A percentile compares a stretch with the other conserved stretches of the same genome.
Conservation (phyloP, 2,113 vertebrate genomes). For the Dasyurus viverrinus region DNA sequence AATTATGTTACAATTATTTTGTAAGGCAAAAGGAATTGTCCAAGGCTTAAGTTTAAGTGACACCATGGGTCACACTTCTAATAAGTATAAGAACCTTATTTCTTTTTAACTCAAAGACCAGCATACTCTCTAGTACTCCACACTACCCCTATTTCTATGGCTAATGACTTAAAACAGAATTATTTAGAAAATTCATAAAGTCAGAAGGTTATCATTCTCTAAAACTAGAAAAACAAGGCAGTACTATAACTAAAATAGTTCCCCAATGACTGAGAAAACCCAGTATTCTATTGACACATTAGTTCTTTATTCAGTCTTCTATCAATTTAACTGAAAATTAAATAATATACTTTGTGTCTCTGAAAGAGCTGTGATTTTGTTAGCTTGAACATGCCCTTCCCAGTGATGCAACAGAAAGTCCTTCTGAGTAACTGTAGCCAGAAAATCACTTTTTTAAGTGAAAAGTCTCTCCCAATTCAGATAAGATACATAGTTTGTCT, state of each 20-base stretch:
- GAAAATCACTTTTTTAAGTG: no score
- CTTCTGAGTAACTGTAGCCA: no score
- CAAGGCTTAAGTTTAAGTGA: no score
- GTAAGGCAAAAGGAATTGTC: no score
- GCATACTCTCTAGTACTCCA: background rate
- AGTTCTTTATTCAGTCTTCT: constrained; percentile 29
- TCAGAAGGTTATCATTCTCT: background rate
- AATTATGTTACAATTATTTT: no score
- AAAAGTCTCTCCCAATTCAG: no score
- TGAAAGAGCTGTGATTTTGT: no score
- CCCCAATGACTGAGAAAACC: constrained; percentile 28
- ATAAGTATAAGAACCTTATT: background rate
- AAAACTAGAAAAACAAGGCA: constrained; percentile 9
- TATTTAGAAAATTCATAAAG: constrained; percentile 22
- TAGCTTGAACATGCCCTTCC: no score
- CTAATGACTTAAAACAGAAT: constrained; percentile 24
- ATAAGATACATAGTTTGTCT: no score
- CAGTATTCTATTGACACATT: constrained; percentile 4
- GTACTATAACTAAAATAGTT: background rate
- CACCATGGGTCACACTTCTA: no score
- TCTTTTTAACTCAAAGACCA: background rate
- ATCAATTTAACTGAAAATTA: constrained; percentile 34
- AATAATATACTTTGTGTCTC: constrained; percentile 27
- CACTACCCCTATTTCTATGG: background rate
- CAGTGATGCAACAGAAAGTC: no score